These are phyloP conservation scores for Leucophenga varia DNA, from an alignment of 1,140 invertebrate genomes.

Conservation along the genomic window DNA sequence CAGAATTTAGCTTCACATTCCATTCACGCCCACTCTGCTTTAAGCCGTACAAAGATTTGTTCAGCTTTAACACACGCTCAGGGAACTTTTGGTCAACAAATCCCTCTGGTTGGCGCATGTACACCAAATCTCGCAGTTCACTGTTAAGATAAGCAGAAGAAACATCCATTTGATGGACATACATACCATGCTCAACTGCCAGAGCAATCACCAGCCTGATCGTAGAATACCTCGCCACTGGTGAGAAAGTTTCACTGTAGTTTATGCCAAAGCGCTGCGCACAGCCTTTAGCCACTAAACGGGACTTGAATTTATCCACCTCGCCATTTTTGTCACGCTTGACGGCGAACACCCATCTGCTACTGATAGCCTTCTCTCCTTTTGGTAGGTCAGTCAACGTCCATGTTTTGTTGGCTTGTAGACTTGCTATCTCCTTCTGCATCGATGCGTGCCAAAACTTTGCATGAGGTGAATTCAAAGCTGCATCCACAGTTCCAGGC, in stretches of 20 bases:
- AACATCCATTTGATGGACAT: constrained; percentile 48
- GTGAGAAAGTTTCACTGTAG: constrained; percentile 48
- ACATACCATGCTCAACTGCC: constrained; percentile 24
- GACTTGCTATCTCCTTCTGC: constrained; percentile 11
- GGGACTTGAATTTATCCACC: constrained; percentile 36
- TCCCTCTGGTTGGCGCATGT: constrained; percentile 51
- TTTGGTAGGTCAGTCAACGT: constrained; percentile 31
- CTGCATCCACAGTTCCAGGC: too few species aligned
- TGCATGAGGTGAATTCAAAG: too few species aligned
- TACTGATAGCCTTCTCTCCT: constrained; percentile 31
- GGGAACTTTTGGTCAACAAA: constrained; percentile 10
- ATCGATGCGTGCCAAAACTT: constrained; percentile 14
- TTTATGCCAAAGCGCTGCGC: constrained; percentile 36
- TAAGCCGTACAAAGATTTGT: constrained; percentile 1
- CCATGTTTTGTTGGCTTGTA: constrained; percentile 24
- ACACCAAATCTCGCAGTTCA: constrained; percentile 31
- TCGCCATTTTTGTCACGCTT: constrained; percentile 39
- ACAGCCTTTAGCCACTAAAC: constrained; percentile 48
- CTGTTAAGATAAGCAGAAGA: constrained; percentile 57
- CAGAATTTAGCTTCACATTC: constrained; percentile 3
- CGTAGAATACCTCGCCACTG: constrained; percentile 30
- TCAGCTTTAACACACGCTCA: constrained; percentile 14
- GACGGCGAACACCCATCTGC: constrained; percentile 51
- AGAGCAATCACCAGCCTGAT: constrained; percentile 29
- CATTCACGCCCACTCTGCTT: constrained; percentile 2